Evolutionary conservation across 2,888 invertebrate genomes (phyloP), one percentile per base, ranked within the genome.

Genomic region (Synanthedon myopaeformis): DNA sequence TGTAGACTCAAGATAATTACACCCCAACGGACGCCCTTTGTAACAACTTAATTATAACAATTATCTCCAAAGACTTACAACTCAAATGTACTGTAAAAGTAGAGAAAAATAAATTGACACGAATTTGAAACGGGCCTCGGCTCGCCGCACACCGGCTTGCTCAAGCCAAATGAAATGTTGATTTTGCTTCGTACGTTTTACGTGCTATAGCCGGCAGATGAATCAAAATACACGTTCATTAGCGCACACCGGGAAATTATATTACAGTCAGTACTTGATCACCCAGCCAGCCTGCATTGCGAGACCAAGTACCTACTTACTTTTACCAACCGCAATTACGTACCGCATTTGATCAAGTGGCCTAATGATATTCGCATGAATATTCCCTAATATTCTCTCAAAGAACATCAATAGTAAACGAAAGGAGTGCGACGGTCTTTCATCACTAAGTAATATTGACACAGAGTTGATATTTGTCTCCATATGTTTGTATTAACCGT

Each of bases 151-250:
- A 35, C 10, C 58, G 54, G 63, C 66, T 66, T 62, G 64, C 69
- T 68, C 70, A 60, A 64, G 63, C 67, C 68, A 71, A 79, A 77
- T 75, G 74, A 79, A 78, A 79, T 76, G 80, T 81, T 82, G 78
- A 82, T 79, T 82, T 79, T 75, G 72, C 73, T 71, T 71, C 69
- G 72, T 70, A 66, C 59, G 70, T 71, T 76, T 74, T 74, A 75
- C 74, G 69, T 72, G 65, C 65, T 69, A 65, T 71, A 68, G 72
- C 66, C 75, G 75, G 74, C 74, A 76, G 77, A 81, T 76, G 82
- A 82, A 83, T 83, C 82, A 82, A 85, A 84, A 83, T 85, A 81
- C 76, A 81, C 79, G 79, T 83, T 85, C 83, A 82, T 84, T 84
- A 83, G 80, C 72, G 78, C 73, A 71, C 69, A 74, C 72, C 70